phyloP scores from a whole-genome alignment of 2,797 vertebrate genomes.

The Syngnathus acus region DNA sequence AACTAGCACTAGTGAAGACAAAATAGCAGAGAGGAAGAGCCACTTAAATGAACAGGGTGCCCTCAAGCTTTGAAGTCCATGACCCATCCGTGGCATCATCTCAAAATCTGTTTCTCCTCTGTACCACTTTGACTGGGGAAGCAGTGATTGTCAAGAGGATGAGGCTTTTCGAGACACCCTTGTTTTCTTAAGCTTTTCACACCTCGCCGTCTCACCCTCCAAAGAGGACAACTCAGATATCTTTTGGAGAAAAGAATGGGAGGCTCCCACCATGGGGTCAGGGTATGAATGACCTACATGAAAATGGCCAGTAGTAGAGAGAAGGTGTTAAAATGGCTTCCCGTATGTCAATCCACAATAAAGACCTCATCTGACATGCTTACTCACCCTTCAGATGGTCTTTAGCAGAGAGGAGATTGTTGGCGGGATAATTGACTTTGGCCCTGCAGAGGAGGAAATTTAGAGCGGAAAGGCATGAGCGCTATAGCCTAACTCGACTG shows the following conservation, averaged over 20 bases:
- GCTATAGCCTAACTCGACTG: background rate
- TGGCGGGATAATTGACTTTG: conserved; percentile 50
- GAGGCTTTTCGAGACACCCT: conserved; percentile 51
- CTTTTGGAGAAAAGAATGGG: conserved; percentile 58
- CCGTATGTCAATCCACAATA: background rate
- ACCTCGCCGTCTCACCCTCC: conserved; percentile 58
- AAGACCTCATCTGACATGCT: background rate
- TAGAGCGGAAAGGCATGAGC: conserved; percentile 9
- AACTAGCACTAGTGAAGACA: conserved; percentile 48
- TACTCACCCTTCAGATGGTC: conserved; percentile 64
- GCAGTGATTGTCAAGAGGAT: conserved; percentile 56
- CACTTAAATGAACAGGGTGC: conserved; percentile 36
- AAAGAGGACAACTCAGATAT: conserved; percentile 64
- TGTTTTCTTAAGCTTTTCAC: conserved; percentile 64
- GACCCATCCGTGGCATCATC: conserved; percentile 51
- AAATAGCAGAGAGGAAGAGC: conserved; percentile 47
- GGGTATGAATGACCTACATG: conserved; percentile 49
- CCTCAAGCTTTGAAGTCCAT: conserved; percentile 28
- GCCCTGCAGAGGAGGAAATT: conserved; percentile 44
- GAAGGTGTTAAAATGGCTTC: background rate
- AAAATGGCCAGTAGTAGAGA: background rate
- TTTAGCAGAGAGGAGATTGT: conserved; percentile 40
- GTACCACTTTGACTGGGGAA: conserved; percentile 34
- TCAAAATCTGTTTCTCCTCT: conserved; percentile 36
- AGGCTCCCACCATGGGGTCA: conserved; percentile 60